These are phyloP conservation scores for Setophaga kirtlandii DNA, from an alignment of 2,113 vertebrate genomes.

Conservation along the genomic window DNA sequence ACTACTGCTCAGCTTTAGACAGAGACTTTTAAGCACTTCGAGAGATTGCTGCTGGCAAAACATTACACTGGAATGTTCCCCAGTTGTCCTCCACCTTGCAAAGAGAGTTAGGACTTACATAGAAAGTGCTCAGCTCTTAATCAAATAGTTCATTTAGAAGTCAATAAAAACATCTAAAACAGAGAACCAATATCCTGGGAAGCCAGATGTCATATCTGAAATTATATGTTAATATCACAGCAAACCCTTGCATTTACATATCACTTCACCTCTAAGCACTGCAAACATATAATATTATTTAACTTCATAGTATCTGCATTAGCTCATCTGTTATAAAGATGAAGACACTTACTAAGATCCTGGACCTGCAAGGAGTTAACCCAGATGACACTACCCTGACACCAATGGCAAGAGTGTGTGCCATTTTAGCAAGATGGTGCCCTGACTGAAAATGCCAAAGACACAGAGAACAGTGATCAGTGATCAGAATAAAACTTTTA, in stretches of 20 bases:
- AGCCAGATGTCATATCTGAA: neutral
- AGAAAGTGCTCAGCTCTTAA: neutral
- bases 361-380: neutral
- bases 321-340: neutral
- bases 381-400: neutral
- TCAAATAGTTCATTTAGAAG: neutral
- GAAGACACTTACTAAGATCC: neutral
- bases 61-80: neutral
- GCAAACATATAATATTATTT: neutral
- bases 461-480: neutral
- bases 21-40: neutral
- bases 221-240: neutral
- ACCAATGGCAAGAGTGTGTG: neutral
- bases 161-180: neutral
- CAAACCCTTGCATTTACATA: neutral
- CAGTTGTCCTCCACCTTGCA: neutral
- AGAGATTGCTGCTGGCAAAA: neutral
- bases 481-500: neutral
- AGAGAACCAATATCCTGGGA: neutral
- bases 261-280: neutral
- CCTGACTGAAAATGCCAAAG: neutral
- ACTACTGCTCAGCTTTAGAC: neutral
- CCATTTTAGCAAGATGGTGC: rapidly evolving
- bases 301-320: neutral
- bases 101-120: neutral